Evolutionary conservation across 2,797 vertebrate genomes (phyloP), one percentile per base, ranked within the genome.

Genomic region (Eupleurogrammus muticus): DNA sequence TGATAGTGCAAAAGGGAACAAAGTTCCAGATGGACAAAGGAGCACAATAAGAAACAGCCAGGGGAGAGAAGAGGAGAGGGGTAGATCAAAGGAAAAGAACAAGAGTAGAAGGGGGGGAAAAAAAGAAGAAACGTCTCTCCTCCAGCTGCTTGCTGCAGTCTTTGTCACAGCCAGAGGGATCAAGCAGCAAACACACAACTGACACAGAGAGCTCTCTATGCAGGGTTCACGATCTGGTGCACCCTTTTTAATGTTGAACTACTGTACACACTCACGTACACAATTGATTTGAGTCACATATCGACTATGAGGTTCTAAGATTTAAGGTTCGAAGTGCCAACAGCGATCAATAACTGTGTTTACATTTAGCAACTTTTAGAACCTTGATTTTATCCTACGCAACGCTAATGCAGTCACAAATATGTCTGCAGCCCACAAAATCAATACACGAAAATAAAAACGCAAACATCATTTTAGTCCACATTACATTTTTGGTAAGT

Each of bases 31-130:
- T 82, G 82, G 86, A 86, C 75, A 83, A 75, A 72, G 57, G 47
- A 77, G 50, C 54, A 87, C 57, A 86, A 86, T 69, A 72, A 69
- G 56, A 73, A 76, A 78, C 68, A 64, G 70, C 75, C 78, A 12
- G 70, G 79, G 74, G 83, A 77, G 54, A 81, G 50, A 48, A 56
- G 62, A 72, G 50, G 64, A 73, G 70, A 56, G 54, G 46, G 46
- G 28, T 55, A 76, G 81, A 89, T 90, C 79, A 90, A 89, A 89
- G 80, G 68, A 65, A 63, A 60, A 71, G 23, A 62, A 84, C 44
- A 58, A 55, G 67, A 84, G 70, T 10, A 77, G 63, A 50, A 82
- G 72, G 55, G 75, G 73, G 78, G 79, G 9, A 23, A 50, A 75
- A 81, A 56, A 73, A 83, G 70, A 56, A 75, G 70, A 34, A 3